phyloP scores from a whole-genome alignment of 1,140 invertebrate species.

The Bombus pyrosoma region DNA sequence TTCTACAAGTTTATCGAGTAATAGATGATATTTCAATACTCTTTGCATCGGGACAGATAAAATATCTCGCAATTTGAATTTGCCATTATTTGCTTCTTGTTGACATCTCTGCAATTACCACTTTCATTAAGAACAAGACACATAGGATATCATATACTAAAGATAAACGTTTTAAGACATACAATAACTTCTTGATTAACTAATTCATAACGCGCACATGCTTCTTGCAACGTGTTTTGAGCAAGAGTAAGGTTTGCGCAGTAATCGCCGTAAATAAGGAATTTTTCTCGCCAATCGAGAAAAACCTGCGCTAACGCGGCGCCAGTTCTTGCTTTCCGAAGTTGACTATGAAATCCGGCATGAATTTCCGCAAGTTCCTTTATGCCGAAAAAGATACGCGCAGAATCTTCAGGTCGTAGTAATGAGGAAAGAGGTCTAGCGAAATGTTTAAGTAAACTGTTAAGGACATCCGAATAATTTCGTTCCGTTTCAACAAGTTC shows the following conservation, averaged over 20 bases:
- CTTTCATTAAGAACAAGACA: neutral
- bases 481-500: slow-evolving; percentile 98
- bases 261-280: slow-evolving; percentile 97
- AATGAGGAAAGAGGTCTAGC: slow-evolving; percentile 89
- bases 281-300: slow-evolving; percentile 93
- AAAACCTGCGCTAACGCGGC: slow-evolving; percentile 87
- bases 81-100: slow-evolving; percentile 95
- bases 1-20: slow-evolving; percentile 95
- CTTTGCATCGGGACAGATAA: slow-evolving; percentile 99
- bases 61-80: slow-evolving; percentile 96
- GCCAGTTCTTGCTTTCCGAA: slow-evolving; percentile 86
- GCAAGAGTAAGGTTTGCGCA: slow-evolving; percentile 95
- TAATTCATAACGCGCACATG: slow-evolving; percentile 86
- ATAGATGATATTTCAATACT: slow-evolving; percentile 97
- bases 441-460: slow-evolving; percentile 93
- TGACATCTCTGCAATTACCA: slow-evolving; percentile 90
- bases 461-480: slow-evolving; percentile 97
- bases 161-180: slow-evolving; percentile 62
- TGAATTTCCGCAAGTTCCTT: slow-evolving; percentile 95
- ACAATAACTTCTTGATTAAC: slow-evolving; percentile 85
- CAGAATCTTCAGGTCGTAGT: slow-evolving; percentile 89
- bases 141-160: slow-evolving; percentile 24
- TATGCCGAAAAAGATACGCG: slow-evolving; percentile 94
- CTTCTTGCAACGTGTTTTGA: slow-evolving; percentile 89
- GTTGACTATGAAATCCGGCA: slow-evolving; percentile 90